Evolutionary conservation across 2,888 invertebrate genomes (phyloP).

Genomic region (Lasioglossum morio): DNA sequence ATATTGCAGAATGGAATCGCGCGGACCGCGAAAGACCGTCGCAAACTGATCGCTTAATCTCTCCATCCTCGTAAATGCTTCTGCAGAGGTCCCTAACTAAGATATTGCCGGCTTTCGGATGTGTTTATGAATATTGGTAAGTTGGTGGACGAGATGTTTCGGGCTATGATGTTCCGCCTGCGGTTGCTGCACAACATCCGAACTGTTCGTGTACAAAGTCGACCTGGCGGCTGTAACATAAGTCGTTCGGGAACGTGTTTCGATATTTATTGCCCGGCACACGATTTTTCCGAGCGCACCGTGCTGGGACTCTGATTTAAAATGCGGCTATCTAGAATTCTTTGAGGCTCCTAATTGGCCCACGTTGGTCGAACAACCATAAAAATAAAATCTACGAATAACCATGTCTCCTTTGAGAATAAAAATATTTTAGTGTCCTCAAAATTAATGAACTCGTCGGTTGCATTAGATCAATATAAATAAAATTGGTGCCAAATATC

Average conservation of each 20-base stretch:
- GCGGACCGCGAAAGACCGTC: not conserved
- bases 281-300: slow-evolving; percentile 16
- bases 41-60: slow-evolving; percentile 1
- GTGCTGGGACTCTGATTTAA: slow-evolving; percentile 25
- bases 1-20: slow-evolving; percentile 19
- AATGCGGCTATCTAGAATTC: slow-evolving; percentile 27
- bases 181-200: slow-evolving; percentile 5
- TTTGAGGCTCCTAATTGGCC: not conserved
- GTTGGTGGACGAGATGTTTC: slow-evolving; percentile 62
- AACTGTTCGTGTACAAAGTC: slow-evolving; percentile 46
- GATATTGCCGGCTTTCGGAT: slow-evolving; percentile 65
- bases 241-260: slow-evolving; percentile 51
- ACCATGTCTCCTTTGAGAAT: not conserved
- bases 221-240: slow-evolving; percentile 54
- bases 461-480: too few relatives aligned
- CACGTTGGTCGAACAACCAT: not conserved
- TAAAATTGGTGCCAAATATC: not conserved
- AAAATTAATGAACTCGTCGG: not conserved
- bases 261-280: slow-evolving; percentile 38
- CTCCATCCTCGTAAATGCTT: slow-evolving; percentile 61
- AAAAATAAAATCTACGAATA: not conserved
- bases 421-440: not conserved
- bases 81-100: slow-evolving; percentile 63
- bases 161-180: slow-evolving; percentile 25
- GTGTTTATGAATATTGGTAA: slow-evolving; percentile 81